Conservation (phyloP, 2,113 vertebrate species). For the Dromiciops gliroides region DNA sequence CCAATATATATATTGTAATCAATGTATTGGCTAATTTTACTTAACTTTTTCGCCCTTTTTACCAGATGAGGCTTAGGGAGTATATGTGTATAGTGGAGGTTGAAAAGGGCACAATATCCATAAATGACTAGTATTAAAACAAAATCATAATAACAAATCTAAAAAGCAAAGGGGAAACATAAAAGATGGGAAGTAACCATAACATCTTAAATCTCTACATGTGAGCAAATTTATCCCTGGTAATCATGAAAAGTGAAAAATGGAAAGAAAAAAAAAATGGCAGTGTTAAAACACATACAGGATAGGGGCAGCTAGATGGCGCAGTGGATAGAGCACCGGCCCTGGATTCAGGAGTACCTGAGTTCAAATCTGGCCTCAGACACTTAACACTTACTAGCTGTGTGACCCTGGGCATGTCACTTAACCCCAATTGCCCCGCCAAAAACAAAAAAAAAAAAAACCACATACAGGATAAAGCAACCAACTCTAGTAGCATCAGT, state of each 20-base stretch:
- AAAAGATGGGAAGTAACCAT: background rate
- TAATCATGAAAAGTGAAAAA: background rate
- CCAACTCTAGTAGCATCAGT: background rate
- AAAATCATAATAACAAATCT: background rate
- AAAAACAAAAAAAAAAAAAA: too few species aligned
- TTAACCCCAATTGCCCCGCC: too few species aligned
- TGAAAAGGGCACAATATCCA: background rate
- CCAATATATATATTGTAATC: background rate
- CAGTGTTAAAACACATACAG: background rate
- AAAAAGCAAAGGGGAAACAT: conserved; percentile 23
- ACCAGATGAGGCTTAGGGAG: background rate
- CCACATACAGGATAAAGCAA: background rate
- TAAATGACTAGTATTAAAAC: background rate
- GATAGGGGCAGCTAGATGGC: too few species aligned
- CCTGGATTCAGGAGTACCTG: too few species aligned
- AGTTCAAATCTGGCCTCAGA: too few species aligned
- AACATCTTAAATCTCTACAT: background rate
- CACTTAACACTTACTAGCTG: too few species aligned
- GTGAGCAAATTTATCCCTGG: background rate
- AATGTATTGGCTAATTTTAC: background rate
- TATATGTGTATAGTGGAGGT: background rate
- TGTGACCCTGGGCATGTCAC: too few species aligned
- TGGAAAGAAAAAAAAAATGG: background rate
- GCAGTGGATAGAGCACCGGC: too few species aligned
- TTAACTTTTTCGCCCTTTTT: background rate